phyloP scores from a whole-genome alignment of 1,140 invertebrate species.

The Pseudomyrmex dendroicus region DNA sequence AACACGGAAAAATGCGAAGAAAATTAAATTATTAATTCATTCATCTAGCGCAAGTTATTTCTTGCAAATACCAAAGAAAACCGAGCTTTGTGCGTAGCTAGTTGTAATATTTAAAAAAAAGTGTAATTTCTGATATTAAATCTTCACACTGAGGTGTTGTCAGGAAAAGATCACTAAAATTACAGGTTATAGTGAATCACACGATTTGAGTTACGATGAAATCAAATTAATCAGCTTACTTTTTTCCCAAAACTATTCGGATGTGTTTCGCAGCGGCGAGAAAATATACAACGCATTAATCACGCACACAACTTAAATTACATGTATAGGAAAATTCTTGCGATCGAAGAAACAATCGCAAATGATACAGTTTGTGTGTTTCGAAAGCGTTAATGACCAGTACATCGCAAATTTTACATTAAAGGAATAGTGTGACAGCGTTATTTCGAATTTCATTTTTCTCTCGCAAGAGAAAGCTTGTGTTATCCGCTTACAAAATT shows the following conservation, averaged over 20 bases:
- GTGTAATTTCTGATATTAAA: neutral
- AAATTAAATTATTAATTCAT: constrained; percentile 15
- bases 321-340: constrained; percentile 60
- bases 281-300: neutral
- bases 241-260: neutral
- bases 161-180: neutral
- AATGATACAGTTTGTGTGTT: neutral
- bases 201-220: too few relatives aligned
- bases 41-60: neutral
- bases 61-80: neutral
- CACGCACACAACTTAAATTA: constrained; percentile 36
- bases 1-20: neutral
- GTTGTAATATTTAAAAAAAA: neutral
- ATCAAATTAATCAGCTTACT: neutral
- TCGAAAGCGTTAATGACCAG: constrained; percentile 43
- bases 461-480: constrained; percentile 36
- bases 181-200: too few relatives aligned
- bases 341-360: constrained; percentile 25
- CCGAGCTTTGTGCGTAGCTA: neutral
- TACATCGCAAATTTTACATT: neutral
- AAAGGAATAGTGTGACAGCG: constrained; percentile 22
- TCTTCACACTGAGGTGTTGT: neutral
- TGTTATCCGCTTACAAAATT: constrained; percentile 18
- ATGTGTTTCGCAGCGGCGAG: constrained; percentile 39
- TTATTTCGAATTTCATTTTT: constrained; percentile 35